These are phyloP conservation scores for Formicarius rufipectus DNA, from an alignment of 2,113 vertebrate species.

Conservation along the genomic window DNA sequence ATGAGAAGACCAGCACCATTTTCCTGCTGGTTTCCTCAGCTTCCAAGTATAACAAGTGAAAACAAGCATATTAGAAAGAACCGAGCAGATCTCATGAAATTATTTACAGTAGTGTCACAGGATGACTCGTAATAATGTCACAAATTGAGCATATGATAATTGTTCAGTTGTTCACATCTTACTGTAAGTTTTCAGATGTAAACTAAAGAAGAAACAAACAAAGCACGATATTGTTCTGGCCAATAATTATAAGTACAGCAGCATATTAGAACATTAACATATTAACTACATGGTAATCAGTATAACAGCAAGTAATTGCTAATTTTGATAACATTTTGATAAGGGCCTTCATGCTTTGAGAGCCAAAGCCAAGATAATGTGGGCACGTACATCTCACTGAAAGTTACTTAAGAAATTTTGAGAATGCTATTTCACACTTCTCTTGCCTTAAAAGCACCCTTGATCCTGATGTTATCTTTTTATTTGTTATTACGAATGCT, in stretches of 20 bases:
- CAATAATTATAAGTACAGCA: not conserved
- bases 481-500: not conserved
- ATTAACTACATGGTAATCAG: conserved; percentile 22
- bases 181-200: conserved; percentile 2
- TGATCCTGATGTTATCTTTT: not conserved
- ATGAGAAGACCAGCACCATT: not conserved
- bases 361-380: not conserved
- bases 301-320: not conserved
- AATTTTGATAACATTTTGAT: conserved; percentile 2
- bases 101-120: not conserved
- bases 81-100: not conserved
- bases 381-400: not conserved
- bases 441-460: not conserved
- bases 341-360: not conserved
- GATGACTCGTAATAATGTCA: not conserved
- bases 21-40: not conserved
- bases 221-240: not conserved
- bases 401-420: not conserved
- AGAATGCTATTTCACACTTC: not conserved
- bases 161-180: not conserved
- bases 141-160: not conserved
- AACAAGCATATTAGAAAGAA: not conserved
- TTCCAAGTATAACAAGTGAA: not conserved
- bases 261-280: not conserved
- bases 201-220: not conserved